A percentile compares a stretch with the other conserved stretches of the same genome.
These are phyloP conservation scores for Perca flavescens DNA, from an alignment of 2,113 vertebrate genomes.

Conservation along the genomic window DNA sequence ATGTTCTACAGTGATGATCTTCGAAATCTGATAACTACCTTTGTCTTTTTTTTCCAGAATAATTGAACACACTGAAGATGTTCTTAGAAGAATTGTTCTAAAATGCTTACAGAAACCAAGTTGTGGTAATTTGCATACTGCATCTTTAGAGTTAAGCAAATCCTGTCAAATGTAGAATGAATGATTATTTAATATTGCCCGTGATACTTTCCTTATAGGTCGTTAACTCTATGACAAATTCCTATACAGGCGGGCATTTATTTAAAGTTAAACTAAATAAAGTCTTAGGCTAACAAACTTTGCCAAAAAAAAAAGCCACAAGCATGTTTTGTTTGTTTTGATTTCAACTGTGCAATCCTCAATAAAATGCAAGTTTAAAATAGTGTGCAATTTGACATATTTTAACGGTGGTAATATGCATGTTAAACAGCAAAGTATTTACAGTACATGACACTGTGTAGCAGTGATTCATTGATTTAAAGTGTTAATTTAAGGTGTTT, in stretches of 20 bases:
- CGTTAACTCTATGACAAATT: slow-evolving; percentile 1
- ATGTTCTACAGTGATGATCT: not conserved
- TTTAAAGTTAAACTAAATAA: slow-evolving; percentile 13
- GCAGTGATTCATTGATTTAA: not conserved
- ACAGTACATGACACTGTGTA: not conserved
- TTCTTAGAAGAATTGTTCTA: not conserved
- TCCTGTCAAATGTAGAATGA: slow-evolving; percentile 2
- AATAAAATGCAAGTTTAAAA: slow-evolving; percentile 30
- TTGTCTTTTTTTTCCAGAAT: slow-evolving; percentile 71
- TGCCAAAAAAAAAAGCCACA: slow-evolving; percentile 18
- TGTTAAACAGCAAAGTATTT: slow-evolving; percentile 11
- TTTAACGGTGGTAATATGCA: slow-evolving; percentile 1
- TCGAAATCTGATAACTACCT: not conserved
- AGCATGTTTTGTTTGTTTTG: not conserved
- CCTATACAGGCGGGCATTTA: not conserved
- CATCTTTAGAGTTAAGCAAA: slow-evolving; percentile 21
- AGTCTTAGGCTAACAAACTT: not conserved
- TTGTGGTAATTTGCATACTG: not conserved
- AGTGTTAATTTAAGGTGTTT: not conserved
- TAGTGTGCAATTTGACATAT: not conserved
- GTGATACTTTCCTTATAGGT: not conserved
- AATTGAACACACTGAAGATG: slow-evolving; percentile 44
- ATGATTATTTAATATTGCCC: not conserved
- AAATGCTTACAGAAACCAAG: slow-evolving; percentile 12
- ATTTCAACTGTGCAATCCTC: slow-evolving; percentile 25